Evolutionary conservation across 2,113 vertebrate genomes (phyloP), one percentile per base, ranked within the genome.

Genomic region (Elanus axillaris): DNA sequence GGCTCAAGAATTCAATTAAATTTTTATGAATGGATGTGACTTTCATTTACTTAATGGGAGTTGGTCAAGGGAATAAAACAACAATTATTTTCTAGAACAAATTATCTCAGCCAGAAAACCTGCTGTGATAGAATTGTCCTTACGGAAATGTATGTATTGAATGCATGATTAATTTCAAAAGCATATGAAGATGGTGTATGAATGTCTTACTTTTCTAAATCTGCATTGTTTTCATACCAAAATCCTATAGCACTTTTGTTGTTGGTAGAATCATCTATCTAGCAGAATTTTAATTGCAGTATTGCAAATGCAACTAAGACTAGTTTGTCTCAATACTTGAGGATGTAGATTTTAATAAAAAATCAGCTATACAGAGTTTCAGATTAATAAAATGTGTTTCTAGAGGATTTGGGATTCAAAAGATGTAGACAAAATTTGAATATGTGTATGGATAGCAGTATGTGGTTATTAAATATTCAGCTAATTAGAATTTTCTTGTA

Each of bases 181-280:
- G 1, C 7, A 18, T 59, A 52, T 27, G 5, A 27, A 85, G 90
- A 79, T 21, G 2, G 3, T 64, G 8, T 0, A 0, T 23, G 10
- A 20, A 17, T 66, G 27, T 50, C 19, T 62, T 73, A 25, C 3
- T 67, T 96, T 91, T 40, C 48, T 50, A 72, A 75, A 60, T 56
- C 29, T 69, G 4, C n/a, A 63, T 64, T 79, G 32, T 85, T 90
- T 21, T 79, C 10, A 48, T 16, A 53, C 9, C 19, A 55, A 2
- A 55, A 58, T 19, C 4, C 6, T 27, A 3, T 21, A 45, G 27
- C n/a, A 47, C 5, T 15, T 71, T 88, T 86, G 9, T n/a, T 74
- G 9, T 32, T 78, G 22, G 10, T 45, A 88, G 31, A 88, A 71
- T 55, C 19, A 14, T 3, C 0, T 36, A 68, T 68, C 16, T 31